Conservation (phyloP, 2,888 invertebrate genomes). For the Idaea biselata region DNA sequence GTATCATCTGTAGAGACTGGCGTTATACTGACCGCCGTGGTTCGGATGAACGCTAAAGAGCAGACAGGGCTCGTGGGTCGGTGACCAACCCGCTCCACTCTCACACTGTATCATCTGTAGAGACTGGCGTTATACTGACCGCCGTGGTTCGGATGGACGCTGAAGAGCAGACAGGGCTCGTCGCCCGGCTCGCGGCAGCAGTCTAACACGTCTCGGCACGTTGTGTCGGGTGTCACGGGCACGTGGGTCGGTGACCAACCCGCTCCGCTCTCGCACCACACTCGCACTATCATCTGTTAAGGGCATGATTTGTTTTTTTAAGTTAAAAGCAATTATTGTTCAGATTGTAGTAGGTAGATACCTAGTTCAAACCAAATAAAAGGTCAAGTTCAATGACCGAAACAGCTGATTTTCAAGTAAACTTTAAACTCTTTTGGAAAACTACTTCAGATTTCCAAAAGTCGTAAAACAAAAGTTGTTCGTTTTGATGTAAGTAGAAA, state of each 20-base stretch:
- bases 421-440: too few relatives aligned
- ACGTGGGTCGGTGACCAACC: constrained; percentile 80
- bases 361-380: too few relatives aligned
- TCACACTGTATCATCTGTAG: constrained; percentile 70
- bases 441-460: too few relatives aligned
- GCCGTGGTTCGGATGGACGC: constrained; percentile 79
- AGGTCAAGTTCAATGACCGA: too few relatives aligned
- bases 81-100: constrained; percentile 73
- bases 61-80: constrained; percentile 81
- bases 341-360: too few relatives aligned
- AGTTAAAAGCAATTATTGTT: too few relatives aligned
- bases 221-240: constrained; percentile 84
- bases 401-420: too few relatives aligned
- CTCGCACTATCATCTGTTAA: constrained; percentile 83
- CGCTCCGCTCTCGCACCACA: constrained; percentile 81
- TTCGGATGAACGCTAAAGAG: constrained; percentile 80
- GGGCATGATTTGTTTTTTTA: background rate
- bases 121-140: constrained; percentile 50
- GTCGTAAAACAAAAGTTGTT: too few relatives aligned
- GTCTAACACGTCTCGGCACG: constrained; percentile 82
- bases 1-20: constrained; percentile 78
- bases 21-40: constrained; percentile 69
- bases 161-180: constrained; percentile 82
- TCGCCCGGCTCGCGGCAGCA: constrained; percentile 85
- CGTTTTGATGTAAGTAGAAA: too few relatives aligned